phyloP scores from a whole-genome alignment of 2,113 vertebrate genomes.

The Polypterus senegalus region DNA sequence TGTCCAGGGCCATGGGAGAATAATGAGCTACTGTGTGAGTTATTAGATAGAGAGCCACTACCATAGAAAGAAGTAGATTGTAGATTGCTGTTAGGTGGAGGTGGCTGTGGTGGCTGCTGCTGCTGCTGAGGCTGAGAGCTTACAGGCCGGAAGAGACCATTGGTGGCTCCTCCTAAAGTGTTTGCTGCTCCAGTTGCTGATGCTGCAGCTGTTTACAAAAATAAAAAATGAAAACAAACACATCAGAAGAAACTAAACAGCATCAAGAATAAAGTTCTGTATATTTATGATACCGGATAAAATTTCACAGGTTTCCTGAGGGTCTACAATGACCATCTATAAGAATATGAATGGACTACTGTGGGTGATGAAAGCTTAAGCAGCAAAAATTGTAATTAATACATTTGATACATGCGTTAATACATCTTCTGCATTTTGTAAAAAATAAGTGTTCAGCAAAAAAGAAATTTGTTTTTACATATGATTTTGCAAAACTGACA shows the following conservation, averaged over 20 bases:
- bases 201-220: constrained; percentile 64
- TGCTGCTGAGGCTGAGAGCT: constrained; percentile 47
- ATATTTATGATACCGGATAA: no score
- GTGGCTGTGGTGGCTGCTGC: constrained; percentile 56
- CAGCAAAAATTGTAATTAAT: no score
- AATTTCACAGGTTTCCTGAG: no score
- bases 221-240: not conserved
- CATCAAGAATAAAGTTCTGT: not conserved
- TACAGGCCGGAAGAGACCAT: constrained; percentile 82
- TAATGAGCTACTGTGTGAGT: constrained; percentile 86
- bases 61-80: constrained; percentile 89
- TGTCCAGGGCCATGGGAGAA: constrained; percentile 81
- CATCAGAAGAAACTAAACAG: not conserved
- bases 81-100: constrained; percentile 68
- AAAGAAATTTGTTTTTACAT: no score
- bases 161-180: constrained; percentile 77
- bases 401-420: no score
- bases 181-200: constrained; percentile 79
- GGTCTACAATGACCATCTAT: no score
- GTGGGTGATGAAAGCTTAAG: no score
- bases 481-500: no score
- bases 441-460: no score
- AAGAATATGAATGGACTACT: no score
- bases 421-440: no score
- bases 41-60: constrained; percentile 71